Percentiles rank a stretch among this genome's conserved stretches.
phyloP scores from a whole-genome alignment of 1,140 invertebrate species.

The Ceratina calcarata region DNA sequence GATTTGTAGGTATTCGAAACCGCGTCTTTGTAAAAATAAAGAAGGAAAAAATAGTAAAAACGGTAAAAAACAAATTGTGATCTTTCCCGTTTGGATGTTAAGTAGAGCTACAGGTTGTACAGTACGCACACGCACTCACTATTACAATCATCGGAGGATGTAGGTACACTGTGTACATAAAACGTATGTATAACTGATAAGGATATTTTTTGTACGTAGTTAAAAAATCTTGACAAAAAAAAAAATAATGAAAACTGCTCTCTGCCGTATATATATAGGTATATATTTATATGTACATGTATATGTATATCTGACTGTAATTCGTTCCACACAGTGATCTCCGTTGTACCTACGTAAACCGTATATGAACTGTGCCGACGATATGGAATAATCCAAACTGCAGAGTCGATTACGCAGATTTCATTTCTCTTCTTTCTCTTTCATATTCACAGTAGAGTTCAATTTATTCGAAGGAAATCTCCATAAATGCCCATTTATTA shows the following conservation, averaged over 20 bases:
- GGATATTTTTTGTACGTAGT: conserved; percentile 66
- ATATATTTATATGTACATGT: conserved; percentile 3
- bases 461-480: background rate
- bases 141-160: conserved; percentile 53
- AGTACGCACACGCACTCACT: conserved; percentile 46
- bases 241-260: conserved; percentile 19
- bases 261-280: background rate
- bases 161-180: conserved; percentile 58
- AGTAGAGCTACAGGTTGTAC: conserved; percentile 46
- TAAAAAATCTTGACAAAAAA: conserved; percentile 26
- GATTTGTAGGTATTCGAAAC: conserved; percentile 5
- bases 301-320: conserved; percentile 38
- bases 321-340: conserved; percentile 35
- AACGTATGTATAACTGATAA: conserved; percentile 53
- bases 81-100: conserved; percentile 44
- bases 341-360: conserved; percentile 24
- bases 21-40: background rate
- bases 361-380: background rate
- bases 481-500: too few species aligned
- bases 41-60: background rate
- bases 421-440: background rate
- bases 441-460: background rate
- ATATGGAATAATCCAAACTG: background rate
- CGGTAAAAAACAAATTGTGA: conserved; percentile 30
- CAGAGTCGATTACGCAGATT: background rate